Percentiles rank a stretch among this genome's conserved stretches.
phyloP scores from a whole-genome alignment of 1,140 invertebrate genomes.

The Hypsibius dujardini region DNA sequence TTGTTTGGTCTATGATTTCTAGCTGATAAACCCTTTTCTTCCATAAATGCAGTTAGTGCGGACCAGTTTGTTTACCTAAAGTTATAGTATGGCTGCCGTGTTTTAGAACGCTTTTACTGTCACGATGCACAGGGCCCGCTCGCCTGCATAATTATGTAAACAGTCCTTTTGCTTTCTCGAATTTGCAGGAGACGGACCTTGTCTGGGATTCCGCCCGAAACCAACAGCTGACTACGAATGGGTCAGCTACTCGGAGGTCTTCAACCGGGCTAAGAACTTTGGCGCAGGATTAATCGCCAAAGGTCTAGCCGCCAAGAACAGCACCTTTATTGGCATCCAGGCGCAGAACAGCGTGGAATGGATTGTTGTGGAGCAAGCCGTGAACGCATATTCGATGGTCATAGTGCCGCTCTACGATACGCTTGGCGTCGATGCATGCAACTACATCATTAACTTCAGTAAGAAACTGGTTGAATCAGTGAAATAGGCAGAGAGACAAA shows the following conservation, averaged over 20 bases:
- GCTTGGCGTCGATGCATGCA: slow-evolving; percentile 78
- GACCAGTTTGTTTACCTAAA: no score
- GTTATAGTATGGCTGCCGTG: no score
- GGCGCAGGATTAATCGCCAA: slow-evolving; percentile 66
- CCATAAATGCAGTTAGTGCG: no score
- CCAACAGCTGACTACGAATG: background rate
- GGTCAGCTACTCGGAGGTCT: slow-evolving; percentile 22
- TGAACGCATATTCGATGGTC: slow-evolving; percentile 80
- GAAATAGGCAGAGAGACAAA: background rate
- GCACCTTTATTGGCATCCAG: slow-evolving; percentile 76
- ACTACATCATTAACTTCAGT: slow-evolving; percentile 82
- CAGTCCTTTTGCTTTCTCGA: no score
- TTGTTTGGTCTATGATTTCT: no score
- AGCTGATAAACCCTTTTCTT: no score
- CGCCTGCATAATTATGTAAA: no score
- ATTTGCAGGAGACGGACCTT: background rate
- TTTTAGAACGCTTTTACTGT: no score
- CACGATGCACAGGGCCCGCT: no score
- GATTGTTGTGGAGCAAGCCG: slow-evolving; percentile 80
- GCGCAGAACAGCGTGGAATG: slow-evolving; percentile 82
- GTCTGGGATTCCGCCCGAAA: background rate
- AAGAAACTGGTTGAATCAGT: background rate
- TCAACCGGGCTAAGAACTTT: slow-evolving; percentile 71
- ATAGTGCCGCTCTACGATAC: slow-evolving; percentile 91
- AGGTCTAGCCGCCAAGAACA: slow-evolving; percentile 46